These are phyloP conservation scores for Coptotermes formosanus DNA, from an alignment of 1,140 invertebrate species.

Conservation along the genomic window DNA sequence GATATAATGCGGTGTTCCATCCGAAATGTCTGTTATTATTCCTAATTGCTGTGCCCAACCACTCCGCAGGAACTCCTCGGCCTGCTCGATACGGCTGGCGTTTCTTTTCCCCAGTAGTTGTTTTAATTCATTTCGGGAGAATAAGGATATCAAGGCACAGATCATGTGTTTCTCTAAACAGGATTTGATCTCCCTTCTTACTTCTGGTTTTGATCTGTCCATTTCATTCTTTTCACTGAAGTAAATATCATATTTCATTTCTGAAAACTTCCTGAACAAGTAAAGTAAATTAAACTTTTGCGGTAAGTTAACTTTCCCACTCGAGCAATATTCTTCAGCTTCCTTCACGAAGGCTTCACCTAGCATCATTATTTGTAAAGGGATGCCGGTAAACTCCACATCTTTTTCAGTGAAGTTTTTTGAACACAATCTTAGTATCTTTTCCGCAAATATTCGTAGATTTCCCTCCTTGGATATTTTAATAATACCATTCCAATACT, in stretches of 20 bases:
- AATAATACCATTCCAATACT: background rate
- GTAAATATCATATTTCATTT: no score
- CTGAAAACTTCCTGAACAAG: background rate
- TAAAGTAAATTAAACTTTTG: background rate
- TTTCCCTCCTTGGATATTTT: background rate
- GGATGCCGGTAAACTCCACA: background rate
- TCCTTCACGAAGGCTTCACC: background rate
- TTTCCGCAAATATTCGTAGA: background rate
- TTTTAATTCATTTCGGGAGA: background rate
- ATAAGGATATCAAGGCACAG: background rate
- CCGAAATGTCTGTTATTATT: background rate
- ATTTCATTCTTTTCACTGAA: background rate
- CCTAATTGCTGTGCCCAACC: background rate
- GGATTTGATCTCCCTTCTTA: background rate
- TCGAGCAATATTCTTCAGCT: background rate
- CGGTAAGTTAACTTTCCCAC: background rate
- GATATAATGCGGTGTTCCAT: background rate
- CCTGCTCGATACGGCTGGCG: background rate
- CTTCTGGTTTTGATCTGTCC: background rate
- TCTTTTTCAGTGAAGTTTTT: background rate
- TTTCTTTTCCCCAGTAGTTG: no score
- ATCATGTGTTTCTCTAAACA: background rate
- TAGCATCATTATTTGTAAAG: background rate
- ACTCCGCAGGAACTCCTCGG: background rate
- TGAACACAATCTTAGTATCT: background rate